Percentiles rank a stretch among this genome's conserved stretches.
Evolutionary conservation across 2,888 invertebrate species (phyloP).

Genomic region (Charanyca ferruginea): DNA sequence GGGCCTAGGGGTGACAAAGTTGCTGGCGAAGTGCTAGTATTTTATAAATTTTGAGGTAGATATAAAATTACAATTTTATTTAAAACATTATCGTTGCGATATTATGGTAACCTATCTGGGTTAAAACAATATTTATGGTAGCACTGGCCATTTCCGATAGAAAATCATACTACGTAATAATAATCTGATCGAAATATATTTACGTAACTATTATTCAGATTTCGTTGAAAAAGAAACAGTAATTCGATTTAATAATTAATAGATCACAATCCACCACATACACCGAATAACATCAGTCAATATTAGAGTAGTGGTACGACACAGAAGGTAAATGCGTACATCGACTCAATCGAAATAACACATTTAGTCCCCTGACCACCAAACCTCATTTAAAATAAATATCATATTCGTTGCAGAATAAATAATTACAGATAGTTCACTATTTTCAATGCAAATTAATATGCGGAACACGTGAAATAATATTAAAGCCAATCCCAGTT

Average conservation of each 20-base stretch:
- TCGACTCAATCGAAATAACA: constrained; percentile 39
- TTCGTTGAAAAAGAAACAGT: neutral
- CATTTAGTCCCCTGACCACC: constrained; percentile 52
- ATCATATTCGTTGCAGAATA: constrained; percentile 42
- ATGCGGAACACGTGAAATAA: constrained; percentile 51
- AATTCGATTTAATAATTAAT: neutral
- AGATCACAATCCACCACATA: constrained; percentile 5
- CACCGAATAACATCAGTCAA: constrained; percentile 36
- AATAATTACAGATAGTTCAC: constrained; percentile 52
- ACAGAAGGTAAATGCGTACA: constrained; percentile 31
- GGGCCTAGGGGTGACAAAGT: too few species aligned
- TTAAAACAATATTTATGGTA: too few species aligned
- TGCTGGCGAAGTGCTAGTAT: too few species aligned
- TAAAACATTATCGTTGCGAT: too few species aligned
- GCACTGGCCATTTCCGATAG: too few species aligned
- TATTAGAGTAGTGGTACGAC: neutral
- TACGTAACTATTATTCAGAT: too few species aligned
- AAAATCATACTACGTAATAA: neutral
- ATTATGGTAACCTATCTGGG: too few species aligned
- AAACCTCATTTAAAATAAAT: constrained; percentile 57
- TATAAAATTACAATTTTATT: too few species aligned
- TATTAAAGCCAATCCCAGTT: constrained; percentile 70
- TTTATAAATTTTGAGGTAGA: too few species aligned
- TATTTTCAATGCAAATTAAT: constrained; percentile 56
- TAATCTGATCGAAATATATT: neutral